Percentiles rank a stretch among this genome's conserved stretches.
Evolutionary conservation across 2,797 vertebrate species (phyloP).

Genomic region (Channallabes apus): DNA sequence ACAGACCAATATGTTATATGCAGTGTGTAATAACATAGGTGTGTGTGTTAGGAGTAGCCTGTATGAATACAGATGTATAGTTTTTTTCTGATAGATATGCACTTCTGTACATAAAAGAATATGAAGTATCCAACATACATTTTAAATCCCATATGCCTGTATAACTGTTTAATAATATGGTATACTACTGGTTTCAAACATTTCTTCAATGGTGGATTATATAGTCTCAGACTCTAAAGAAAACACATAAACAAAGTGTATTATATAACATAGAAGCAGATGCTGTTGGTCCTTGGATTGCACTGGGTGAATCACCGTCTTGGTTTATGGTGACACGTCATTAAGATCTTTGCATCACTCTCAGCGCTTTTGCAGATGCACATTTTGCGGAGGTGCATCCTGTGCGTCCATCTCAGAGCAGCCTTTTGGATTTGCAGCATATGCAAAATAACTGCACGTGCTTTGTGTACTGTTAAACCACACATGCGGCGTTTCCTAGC

Average conservation of each 20-base stretch:
- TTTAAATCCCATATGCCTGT: not conserved
- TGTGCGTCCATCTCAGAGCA: not conserved
- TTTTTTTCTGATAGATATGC: not conserved
- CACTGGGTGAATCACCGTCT: slow-evolving; percentile 36
- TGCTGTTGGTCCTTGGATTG: slow-evolving; percentile 11
- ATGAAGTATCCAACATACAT: not conserved
- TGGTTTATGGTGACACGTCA: slow-evolving; percentile 38
- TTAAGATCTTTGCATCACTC: slow-evolving; percentile 28
- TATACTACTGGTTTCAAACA: not conserved
- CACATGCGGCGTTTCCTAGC: not conserved
- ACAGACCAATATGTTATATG: too few species aligned
- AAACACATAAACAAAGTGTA: not conserved
- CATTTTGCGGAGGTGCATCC: slow-evolving; percentile 22
- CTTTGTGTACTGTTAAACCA: not conserved
- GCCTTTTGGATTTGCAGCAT: not conserved
- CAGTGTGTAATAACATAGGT: too few species aligned
- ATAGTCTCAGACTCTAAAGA: not conserved
- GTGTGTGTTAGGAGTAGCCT: not conserved
- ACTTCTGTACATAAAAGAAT: not conserved
- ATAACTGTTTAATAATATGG: not conserved
- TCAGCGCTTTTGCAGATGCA: slow-evolving; percentile 35
- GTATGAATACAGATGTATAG: not conserved
- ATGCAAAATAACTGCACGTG: not conserved
- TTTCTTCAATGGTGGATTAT: not conserved
- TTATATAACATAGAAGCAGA: slow-evolving; percentile 32